phyloP scores from a whole-genome alignment of 2,888 invertebrate species.

The Rambutsinella grinnellia region DNA sequence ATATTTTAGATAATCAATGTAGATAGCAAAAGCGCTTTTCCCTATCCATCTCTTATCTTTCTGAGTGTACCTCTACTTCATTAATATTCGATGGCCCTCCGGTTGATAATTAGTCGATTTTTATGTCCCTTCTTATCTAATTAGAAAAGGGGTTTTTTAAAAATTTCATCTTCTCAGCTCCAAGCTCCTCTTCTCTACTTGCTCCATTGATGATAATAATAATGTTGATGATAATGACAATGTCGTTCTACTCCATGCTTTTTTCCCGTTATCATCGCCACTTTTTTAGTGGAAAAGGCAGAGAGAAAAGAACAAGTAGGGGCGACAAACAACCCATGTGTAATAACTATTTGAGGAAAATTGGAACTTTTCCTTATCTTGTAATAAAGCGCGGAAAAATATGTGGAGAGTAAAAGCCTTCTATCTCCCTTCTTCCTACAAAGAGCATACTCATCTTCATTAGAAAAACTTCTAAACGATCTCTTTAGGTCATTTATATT shows the following conservation, averaged over 20 bases:
- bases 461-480: too few species aligned
- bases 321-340: slow-evolving; percentile 1
- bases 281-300: slow-evolving; percentile 4
- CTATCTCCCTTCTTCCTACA: too few species aligned
- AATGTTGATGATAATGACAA: slow-evolving; percentile 10
- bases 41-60: slow-evolving; percentile 58
- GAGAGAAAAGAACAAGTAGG: neutral
- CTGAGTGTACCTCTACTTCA: slow-evolving; percentile 65
- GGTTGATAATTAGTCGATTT: slow-evolving; percentile 67
- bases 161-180: slow-evolving; percentile 31
- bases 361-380: too few species aligned
- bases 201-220: neutral
- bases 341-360: too few species aligned
- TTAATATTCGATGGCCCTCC: slow-evolving; percentile 67
- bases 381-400: too few species aligned
- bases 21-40: slow-evolving; percentile 20
- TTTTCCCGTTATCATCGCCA: slow-evolving; percentile 17
- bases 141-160: slow-evolving; percentile 56
- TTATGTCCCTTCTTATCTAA: slow-evolving; percentile 66
- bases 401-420: too few species aligned
- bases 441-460: too few species aligned
- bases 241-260: slow-evolving; percentile 3
- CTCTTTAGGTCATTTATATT: too few species aligned
- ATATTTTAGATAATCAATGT: too few species aligned
- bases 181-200: neutral